phyloP scores from a whole-genome alignment of 2,113 vertebrate species.

The Halcyon malimbica region DNA sequence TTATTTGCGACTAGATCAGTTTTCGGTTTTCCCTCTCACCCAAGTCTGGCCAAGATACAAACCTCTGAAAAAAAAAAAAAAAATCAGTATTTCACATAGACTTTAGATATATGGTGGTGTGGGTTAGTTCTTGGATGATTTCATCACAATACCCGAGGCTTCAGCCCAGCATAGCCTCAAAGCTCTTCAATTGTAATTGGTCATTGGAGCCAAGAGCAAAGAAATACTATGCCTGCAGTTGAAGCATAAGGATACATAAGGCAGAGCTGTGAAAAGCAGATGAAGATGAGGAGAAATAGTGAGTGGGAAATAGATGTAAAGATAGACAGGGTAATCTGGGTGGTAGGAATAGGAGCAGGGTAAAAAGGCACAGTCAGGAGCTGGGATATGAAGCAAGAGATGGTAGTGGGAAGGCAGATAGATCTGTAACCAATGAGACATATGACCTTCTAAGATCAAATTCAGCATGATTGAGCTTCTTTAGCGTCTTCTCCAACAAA shows the following conservation, averaged over 20 bases:
- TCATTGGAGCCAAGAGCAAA: neutral
- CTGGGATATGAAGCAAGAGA: neutral
- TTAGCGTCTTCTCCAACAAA: neutral
- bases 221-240: neutral
- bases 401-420: neutral
- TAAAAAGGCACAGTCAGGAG: neutral
- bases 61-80: neutral
- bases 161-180: neutral
- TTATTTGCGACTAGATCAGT: neutral
- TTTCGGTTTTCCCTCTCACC: neutral
- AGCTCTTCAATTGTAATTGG: neutral
- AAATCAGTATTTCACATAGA: neutral
- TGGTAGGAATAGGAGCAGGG: neutral
- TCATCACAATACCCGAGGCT: neutral
- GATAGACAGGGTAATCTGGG: neutral
- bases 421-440: neutral
- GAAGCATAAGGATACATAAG: neutral
- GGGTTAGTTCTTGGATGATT: neutral
- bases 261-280: conserved; percentile 2
- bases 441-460: neutral
- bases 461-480: neutral
- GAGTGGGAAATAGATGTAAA: neutral
- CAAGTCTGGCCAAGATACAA: neutral
- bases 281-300: neutral
- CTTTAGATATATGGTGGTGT: neutral